Base-by-base conservation (phyloP, 2,797 vertebrate species). In the Macrochelys suwanniensis region DNA sequence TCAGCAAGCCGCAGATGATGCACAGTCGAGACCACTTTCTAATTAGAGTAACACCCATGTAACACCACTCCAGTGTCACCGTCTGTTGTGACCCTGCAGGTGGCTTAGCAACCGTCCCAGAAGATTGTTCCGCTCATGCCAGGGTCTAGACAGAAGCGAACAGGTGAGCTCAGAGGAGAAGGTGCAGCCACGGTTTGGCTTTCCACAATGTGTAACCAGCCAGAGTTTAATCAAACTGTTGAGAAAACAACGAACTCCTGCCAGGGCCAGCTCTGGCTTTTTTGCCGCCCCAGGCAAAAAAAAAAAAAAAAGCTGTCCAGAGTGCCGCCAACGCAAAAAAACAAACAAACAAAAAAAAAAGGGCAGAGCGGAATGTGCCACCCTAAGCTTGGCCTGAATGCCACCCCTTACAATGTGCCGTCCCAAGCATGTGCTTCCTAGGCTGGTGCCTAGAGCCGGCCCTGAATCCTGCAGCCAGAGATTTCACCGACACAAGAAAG, bases 41-140 rank as follows among this genome's bases (percentile, higher is more conserved):
- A 97, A 97, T 96, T 94, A 94, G 93, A 94, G 97, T 17, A 93
- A 87, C 90, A 87, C 21, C 88, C 97, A 90, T 90, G 87, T 81
- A 82, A 84, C 82, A 68, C 80, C 87, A 87, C 25, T 47, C 80
- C 0, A 2, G 82, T 93, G 87, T 91, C 95, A 80, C 28, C 87
- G 94, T 82, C 92, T 7, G 0, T 84, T 68, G 71, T 79, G 31
- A 61, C 74, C 7, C 51, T 17, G 85, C 87, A 15, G 1, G 87
- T 7, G 83, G 94, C 94, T 89, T 76, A 95, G 93, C 91, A 85
- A 94, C 86, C 91, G 94, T 82, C 91, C 89, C 82, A 47, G 79
- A 89, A 94, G 82, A 92, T 31, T 4, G 49, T 6, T 42, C 54
- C 50, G 51, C 68, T 94, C 84, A 91, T 92, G 90, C 86, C 47